phyloP scores from a whole-genome alignment of 1,140 invertebrate genomes.

The Drosophila murphyi region DNA sequence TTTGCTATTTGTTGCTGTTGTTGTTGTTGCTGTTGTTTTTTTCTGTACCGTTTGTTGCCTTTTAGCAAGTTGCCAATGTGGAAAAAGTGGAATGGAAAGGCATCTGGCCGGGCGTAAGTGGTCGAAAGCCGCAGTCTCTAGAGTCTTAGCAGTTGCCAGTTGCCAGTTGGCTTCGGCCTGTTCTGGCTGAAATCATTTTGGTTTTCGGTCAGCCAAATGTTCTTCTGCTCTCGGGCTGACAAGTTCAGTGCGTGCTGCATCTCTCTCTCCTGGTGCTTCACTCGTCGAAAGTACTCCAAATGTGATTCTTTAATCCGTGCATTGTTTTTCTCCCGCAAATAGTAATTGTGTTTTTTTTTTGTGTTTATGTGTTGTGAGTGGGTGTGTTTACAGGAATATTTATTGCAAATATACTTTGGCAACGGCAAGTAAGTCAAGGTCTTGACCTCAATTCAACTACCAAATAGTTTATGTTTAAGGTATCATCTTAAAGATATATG shows the following conservation, averaged over 20 bases:
- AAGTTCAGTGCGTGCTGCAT: conserved; percentile 54
- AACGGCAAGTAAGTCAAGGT: conserved; percentile 17
- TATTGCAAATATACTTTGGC: neutral
- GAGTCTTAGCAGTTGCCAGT: neutral
- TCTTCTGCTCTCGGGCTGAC: conserved; percentile 72
- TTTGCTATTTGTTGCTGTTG: neutral
- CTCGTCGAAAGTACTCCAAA: neutral
- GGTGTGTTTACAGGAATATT: neutral
- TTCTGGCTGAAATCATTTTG: conserved; percentile 21
- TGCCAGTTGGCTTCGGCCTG: conserved; percentile 13
- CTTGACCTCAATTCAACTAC: neutral
- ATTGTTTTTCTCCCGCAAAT: neutral
- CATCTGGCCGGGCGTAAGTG: conserved; percentile 30
- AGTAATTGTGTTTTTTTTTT: neutral
- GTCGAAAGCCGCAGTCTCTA: conserved; percentile 8
- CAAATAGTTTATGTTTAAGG: neutral
- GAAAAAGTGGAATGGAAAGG: conserved; percentile 79
- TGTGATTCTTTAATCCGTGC: neutral
- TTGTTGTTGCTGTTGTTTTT: neutral
- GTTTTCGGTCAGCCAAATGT: conserved; percentile 61
- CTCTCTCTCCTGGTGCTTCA: neutral
- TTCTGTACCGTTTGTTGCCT: conserved; percentile 55
- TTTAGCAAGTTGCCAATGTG: conserved; percentile 56
- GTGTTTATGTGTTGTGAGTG: neutral
- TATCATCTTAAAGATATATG: neutral